phyloP scores from a whole-genome alignment of 1,140 invertebrate species.

The Aleiodes sp. region DNA sequence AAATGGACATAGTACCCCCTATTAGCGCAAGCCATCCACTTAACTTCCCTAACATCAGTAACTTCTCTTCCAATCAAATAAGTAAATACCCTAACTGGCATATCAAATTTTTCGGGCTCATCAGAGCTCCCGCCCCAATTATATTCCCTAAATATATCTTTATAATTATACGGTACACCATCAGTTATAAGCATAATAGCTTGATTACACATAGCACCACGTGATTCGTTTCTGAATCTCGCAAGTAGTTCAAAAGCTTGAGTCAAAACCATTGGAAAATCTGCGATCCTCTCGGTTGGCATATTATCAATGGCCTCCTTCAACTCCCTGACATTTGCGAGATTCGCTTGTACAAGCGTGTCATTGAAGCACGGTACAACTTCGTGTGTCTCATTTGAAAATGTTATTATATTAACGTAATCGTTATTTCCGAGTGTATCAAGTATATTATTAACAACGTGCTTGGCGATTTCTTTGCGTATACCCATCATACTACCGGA shows the following conservation, averaged over 20 bases:
- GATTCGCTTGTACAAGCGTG: constrained; percentile 88
- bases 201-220: constrained; percentile 82
- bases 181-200: constrained; percentile 99
- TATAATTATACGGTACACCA: constrained; percentile 93
- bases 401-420: constrained; percentile 95
- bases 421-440: constrained; percentile 98
- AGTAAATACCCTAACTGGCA: constrained; percentile 94
- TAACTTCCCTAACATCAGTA: constrained; percentile 82
- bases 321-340: constrained; percentile 86
- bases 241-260: constrained; percentile 89
- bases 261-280: constrained; percentile 91
- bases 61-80: constrained; percentile 96
- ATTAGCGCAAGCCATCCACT: constrained; percentile 98
- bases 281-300: constrained; percentile 89
- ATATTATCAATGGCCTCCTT: constrained; percentile 82
- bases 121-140: constrained; percentile 79
- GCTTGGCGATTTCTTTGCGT: constrained; percentile 90
- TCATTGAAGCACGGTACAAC: constrained; percentile 89
- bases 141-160: constrained; percentile 88
- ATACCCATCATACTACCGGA: constrained; percentile 98
- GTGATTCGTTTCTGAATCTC: constrained; percentile 67
- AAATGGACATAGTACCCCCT: constrained; percentile 94
- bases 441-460: constrained; percentile 93
- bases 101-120: constrained; percentile 80
- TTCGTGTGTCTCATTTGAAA: constrained; percentile 79